Evolutionary conservation across 2,113 vertebrate genomes (phyloP), one percentile per base, ranked within the genome.

Genomic region (Hoplias malabaricus): DNA sequence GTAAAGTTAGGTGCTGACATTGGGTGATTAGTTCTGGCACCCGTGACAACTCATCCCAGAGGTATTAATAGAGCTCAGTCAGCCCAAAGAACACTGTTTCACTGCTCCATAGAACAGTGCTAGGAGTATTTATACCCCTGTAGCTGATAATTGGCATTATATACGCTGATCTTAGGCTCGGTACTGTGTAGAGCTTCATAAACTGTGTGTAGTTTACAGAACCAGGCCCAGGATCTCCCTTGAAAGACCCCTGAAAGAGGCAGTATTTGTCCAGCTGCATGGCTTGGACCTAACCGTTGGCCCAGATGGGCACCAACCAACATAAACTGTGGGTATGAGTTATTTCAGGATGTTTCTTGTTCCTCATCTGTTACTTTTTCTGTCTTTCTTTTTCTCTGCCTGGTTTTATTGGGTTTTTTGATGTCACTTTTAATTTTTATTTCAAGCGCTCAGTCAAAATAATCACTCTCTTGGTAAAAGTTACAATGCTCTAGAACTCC

Each of bases 261-360:
- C 57, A 31, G 0, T 3, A 9, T n/a, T 19, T 33, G 21, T 34
- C 7, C 59, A 4, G 59, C 59, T n/a, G 29, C 29, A 34, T 62
- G 29, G 59, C 8, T 19, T 21, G 16, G 31, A 8, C 34, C 36
- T 21, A 8, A 63, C 36, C 59, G n/a, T 19, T 16, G 14, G 31
- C 31, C 31, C 59, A 63, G 59, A 63, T 12, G 16, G 59, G 16
- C 59, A 9, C 19, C 10, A 19, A 11, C 31, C 11, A 33, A 19
- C 59, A n/a, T 62, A 62, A 36, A 56, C 70, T 73, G 36, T 43
- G 54, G 70, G 40, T 59, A 61, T 38, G 70, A 61, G 70, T 38
- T 73, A 73, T 73, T 73, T 73, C 42, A 40, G 54, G 54, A 61
- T 43, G 40, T 61, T 48, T 65, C 34, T 23, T 25, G 21, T 21